Conservation (phyloP, 2,888 invertebrate species). For the Bellardia pandia region DNA sequence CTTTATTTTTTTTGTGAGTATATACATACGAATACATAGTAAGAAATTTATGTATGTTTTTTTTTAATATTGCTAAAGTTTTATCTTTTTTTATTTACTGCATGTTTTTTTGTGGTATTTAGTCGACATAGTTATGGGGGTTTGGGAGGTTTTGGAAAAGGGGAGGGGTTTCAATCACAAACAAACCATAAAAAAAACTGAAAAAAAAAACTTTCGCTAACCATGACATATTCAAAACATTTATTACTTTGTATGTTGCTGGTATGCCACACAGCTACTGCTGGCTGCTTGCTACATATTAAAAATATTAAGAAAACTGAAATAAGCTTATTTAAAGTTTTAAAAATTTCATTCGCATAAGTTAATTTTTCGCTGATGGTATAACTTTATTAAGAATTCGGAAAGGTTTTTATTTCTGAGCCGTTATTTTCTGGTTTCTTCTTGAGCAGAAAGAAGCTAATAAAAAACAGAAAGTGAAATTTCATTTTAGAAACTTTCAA, state of each 20-base stretch:
- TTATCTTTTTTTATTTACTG: conserved; percentile 39
- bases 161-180: conserved; percentile 18
- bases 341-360: conserved; percentile 1
- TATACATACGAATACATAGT: not conserved
- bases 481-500: conserved; percentile 36
- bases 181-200: conserved; percentile 10
- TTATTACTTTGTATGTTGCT: conserved; percentile 41
- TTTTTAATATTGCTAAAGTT: conserved; percentile 29
- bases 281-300: conserved; percentile 21
- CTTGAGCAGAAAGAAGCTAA: not conserved
- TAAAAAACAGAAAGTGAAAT: conserved; percentile 49
- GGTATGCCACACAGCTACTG: conserved; percentile 3
- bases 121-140: not conserved
- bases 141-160: not conserved
- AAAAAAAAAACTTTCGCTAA: conserved; percentile 64
- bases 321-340: conserved; percentile 20
- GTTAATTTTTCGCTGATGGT: not conserved
- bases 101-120: conserved; percentile 12
- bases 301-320: not conserved
- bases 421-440: not conserved
- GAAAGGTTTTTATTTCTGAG: conserved; percentile 22
- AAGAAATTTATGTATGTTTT: conserved; percentile 20
- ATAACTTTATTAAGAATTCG: conserved; percentile 50
- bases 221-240: conserved; percentile 68
- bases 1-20: not conserved